Conservation (phyloP, 2,888 invertebrate species). For the Falcaria lacertinaria region DNA sequence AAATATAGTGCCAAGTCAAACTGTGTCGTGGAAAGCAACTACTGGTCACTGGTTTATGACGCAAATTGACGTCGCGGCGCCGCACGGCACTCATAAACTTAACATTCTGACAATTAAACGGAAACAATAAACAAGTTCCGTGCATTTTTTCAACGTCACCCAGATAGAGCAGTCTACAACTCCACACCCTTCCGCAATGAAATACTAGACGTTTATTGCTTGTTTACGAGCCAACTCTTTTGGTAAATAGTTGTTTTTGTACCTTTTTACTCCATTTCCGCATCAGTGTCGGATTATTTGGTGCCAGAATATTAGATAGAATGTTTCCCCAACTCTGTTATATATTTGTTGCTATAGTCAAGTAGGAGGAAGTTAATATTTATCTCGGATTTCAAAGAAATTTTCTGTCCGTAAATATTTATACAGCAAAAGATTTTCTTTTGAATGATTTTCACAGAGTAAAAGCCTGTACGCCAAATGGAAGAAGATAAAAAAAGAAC, state of each 20-base stretch:
- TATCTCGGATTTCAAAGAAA: no score
- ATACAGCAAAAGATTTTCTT: no score
- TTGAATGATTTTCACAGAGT: no score
- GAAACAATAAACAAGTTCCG: constrained; percentile 48
- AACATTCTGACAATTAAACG: constrained; percentile 47
- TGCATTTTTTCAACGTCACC: constrained; percentile 43
- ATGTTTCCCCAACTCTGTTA: no score
- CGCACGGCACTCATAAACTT: constrained; percentile 25
- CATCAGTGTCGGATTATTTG: constrained; percentile 20
- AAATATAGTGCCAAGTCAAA: background rate
- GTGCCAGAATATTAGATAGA: constrained; percentile 1
- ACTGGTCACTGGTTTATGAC: constrained; percentile 16
- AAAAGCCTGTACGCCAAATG: no score
- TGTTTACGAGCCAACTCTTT: constrained; percentile 65
- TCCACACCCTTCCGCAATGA: constrained; percentile 39
- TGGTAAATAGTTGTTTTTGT: constrained; percentile 45
- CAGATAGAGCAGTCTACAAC: constrained; percentile 26
- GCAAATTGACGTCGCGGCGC: constrained; percentile 23
- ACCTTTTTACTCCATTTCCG: constrained; percentile 38
- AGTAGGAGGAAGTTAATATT: no score
- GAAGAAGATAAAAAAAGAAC: no score
- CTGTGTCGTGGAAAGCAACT: background rate
- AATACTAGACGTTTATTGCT: constrained; percentile 56
- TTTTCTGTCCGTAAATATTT: no score
- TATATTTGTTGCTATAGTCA: no score